These are phyloP conservation scores for Vanessa atalanta DNA, from an alignment of 1,140 invertebrate genomes.

Conservation along the genomic window DNA sequence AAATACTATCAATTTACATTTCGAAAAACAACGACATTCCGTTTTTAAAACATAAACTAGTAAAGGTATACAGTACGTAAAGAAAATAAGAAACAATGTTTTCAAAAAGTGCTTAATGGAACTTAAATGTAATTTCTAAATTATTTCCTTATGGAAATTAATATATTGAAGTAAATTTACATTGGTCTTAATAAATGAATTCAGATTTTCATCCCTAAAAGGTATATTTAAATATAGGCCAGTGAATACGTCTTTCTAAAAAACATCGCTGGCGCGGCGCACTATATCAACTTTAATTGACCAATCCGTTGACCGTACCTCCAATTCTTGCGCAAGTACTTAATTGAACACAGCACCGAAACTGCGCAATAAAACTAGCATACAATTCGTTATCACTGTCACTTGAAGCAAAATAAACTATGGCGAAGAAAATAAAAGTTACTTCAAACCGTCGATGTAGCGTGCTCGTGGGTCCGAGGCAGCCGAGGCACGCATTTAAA, in stretches of 20 bases:
- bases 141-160: too few relatives aligned
- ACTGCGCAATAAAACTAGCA: conserved; percentile 50
- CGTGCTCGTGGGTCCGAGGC: conserved; percentile 58
- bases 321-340: conserved; percentile 44
- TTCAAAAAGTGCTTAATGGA: too few relatives aligned
- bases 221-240: conserved; percentile 30
- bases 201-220: conserved; percentile 21
- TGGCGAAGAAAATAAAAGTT: conserved; percentile 65
- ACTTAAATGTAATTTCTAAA: too few relatives aligned
- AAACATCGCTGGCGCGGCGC: conserved; percentile 26
- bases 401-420: conserved; percentile 52
- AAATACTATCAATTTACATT: too few relatives aligned
- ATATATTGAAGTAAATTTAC: too few relatives aligned
- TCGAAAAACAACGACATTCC: too few relatives aligned
- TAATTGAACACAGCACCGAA: conserved; percentile 52
- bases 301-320: conserved; percentile 50
- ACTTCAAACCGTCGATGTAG: conserved; percentile 63
- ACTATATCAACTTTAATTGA: conserved; percentile 45
- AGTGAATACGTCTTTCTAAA: conserved; percentile 28
- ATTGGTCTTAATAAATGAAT: background rate
- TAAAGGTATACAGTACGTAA: too few relatives aligned
- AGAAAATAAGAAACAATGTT: too few relatives aligned
- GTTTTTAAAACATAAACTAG: too few relatives aligned
- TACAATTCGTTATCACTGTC: conserved; percentile 55
- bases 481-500: conserved; percentile 72